Percentiles rank a stretch among this genome's conserved stretches.
phyloP scores from a whole-genome alignment of 2,797 vertebrate species.

The Chanos chanos region DNA sequence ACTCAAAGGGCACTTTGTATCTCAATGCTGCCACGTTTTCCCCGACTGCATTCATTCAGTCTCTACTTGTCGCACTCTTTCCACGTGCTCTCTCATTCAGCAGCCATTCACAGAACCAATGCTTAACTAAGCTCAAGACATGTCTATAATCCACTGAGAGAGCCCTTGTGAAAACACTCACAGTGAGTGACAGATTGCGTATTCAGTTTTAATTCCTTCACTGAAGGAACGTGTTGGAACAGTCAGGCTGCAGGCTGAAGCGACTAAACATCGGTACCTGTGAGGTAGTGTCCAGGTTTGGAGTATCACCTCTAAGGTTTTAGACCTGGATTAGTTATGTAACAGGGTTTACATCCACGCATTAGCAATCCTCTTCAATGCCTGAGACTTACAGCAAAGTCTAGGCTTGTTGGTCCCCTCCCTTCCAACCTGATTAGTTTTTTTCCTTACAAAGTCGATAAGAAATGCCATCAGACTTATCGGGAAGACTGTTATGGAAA shows the following conservation, averaged over 20 bases:
- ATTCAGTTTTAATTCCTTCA: too few relatives aligned
- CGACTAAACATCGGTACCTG: too few relatives aligned
- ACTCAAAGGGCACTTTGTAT: slow-evolving; percentile 22
- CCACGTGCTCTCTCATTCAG: background rate
- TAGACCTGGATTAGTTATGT: slow-evolving; percentile 62
- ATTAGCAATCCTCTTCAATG: slow-evolving; percentile 42
- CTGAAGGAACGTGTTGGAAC: background rate
- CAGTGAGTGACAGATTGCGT: too few relatives aligned
- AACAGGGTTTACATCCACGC: slow-evolving; percentile 50
- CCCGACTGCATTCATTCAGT: slow-evolving; percentile 9
- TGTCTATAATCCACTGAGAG: background rate
- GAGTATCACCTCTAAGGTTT: too few relatives aligned
- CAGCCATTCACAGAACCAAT: slow-evolving; percentile 2
- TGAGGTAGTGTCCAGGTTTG: too few relatives aligned
- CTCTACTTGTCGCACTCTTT: slow-evolving; percentile 3
- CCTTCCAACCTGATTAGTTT: background rate
- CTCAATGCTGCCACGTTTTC: too few relatives aligned
- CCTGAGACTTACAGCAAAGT: slow-evolving; percentile 30
- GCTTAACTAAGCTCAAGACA: background rate
- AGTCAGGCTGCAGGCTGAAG: too few relatives aligned
- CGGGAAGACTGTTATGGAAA: too few relatives aligned
- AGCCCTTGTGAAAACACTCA: slow-evolving; percentile 8
- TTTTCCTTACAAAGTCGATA: background rate
- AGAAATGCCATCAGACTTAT: too few relatives aligned
- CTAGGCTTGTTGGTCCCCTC: slow-evolving; percentile 6